Percentiles rank a stretch among this genome's conserved stretches.
Conservation (phyloP, 2,797 vertebrate species). For the Brotogeris chrysoptera region DNA sequence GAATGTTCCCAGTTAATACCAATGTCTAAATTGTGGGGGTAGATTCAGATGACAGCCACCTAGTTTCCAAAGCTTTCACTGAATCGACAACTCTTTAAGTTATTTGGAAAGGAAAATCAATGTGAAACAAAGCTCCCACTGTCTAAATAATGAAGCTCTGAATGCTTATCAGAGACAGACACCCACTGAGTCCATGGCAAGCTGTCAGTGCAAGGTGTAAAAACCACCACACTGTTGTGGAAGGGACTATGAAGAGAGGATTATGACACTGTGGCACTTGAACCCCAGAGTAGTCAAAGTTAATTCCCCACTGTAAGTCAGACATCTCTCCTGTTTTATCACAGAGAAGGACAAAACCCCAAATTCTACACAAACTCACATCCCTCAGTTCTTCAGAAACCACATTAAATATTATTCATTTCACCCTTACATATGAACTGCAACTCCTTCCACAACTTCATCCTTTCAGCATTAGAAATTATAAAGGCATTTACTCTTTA, state of each 20-base stretch:
- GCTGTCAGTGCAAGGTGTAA: not conserved
- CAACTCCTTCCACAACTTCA: not conserved
- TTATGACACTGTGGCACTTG: not conserved
- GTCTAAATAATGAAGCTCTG: not conserved
- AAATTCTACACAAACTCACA: not conserved
- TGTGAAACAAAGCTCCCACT: not conserved
- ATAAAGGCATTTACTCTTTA: not conserved
- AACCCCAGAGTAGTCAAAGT: not conserved
- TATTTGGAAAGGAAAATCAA: not conserved
- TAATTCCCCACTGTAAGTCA: not conserved
- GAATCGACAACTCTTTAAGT: not conserved
- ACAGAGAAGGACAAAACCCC: not conserved
- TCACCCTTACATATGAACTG: not conserved
- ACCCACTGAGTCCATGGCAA: not conserved
- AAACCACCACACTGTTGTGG: not conserved
- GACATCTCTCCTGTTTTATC: not conserved
- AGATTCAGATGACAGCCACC: not conserved
- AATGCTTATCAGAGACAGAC: not conserved
- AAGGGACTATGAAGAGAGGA: not conserved
- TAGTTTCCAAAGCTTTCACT: not conserved
- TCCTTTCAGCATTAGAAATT: not conserved
- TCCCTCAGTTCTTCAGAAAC: not conserved
- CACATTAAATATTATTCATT: not conserved
- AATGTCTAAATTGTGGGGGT: not conserved
- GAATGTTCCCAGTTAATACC: not conserved